Evolutionary conservation across 2,113 vertebrate genomes (phyloP).

Genomic region (Otis tarda): DNA sequence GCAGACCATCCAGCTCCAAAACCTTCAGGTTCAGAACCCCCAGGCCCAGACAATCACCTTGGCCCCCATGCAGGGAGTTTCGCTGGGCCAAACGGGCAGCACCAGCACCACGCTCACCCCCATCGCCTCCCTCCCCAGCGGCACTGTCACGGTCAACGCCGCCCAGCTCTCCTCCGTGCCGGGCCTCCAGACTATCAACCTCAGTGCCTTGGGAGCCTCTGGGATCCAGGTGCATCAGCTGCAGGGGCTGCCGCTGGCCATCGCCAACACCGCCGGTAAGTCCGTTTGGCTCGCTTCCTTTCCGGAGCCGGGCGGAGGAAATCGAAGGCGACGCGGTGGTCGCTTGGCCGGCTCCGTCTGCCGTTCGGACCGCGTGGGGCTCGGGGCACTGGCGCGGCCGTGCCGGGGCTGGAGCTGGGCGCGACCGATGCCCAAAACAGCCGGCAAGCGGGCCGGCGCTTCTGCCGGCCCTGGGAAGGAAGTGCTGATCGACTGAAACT

Average conservation of each 20-base stretch:
- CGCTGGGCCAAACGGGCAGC: conserved; percentile 82
- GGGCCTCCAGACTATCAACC: conserved; percentile 95
- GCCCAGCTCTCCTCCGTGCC: conserved; percentile 89
- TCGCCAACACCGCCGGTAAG: conserved; percentile 87
- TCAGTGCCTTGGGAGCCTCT: conserved; percentile 87
- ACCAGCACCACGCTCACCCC: conserved; percentile 79
- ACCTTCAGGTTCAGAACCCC: conserved; percentile 84
- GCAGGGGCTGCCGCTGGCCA: conserved; percentile 87
- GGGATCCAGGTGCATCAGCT: conserved; percentile 96
- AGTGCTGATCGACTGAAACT: fast-evolving
- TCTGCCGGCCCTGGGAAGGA: background rate
- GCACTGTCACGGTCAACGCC: conserved; percentile 84
- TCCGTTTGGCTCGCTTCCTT: background rate
- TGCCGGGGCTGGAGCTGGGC: background rate
- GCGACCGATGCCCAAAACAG: fast-evolving
- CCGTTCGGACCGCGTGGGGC: fast-evolving
- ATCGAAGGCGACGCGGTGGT: fast-evolving
- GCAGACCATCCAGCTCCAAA: conserved; percentile 97
- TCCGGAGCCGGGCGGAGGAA: background rate
- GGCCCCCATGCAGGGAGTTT: conserved; percentile 88
- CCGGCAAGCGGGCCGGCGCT: background rate
- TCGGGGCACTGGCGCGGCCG: background rate
- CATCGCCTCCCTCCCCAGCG: conserved; percentile 80
- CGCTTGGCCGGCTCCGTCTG: fast-evolving
- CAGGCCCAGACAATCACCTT: conserved; percentile 92